Conservation (phyloP, 2,113 vertebrate genomes). For the Chelonoidis abingdonii region DNA sequence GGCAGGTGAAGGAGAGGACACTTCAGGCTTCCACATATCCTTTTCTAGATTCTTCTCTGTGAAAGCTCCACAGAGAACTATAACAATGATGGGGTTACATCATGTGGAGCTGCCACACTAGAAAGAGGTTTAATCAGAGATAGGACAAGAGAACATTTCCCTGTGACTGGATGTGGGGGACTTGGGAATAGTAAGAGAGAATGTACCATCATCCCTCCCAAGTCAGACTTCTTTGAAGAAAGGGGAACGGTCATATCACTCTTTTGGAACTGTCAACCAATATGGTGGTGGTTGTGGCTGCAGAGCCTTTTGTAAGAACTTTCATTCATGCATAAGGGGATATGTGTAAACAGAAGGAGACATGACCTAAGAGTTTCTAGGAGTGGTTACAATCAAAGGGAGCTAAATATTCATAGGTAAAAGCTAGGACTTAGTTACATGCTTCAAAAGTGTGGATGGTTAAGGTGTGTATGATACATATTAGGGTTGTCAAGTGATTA, state of each 20-base stretch:
- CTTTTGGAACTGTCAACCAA: background rate
- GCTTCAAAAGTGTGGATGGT: background rate
- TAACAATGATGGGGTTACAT: background rate
- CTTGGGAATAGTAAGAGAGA: background rate
- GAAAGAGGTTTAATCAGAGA: background rate
- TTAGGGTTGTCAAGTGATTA: no score
- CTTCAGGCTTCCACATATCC: background rate
- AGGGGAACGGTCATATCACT: background rate
- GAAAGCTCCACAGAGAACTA: background rate
- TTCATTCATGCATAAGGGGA: background rate
- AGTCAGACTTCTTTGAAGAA: background rate
- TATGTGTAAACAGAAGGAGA: background rate
- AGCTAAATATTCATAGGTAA: background rate
- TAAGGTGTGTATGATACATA: background rate
- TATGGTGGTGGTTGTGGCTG: background rate
- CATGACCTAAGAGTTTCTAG: background rate
- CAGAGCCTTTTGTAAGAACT: background rate
- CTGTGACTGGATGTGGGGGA: background rate
- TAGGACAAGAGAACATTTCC: background rate
- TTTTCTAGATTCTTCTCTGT: background rate
- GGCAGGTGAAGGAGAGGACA: background rate
- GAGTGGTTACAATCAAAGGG: background rate
- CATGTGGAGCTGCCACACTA: background rate
- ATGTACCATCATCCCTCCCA: background rate
- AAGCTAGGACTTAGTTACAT: background rate